Evolutionary conservation across 2,888 invertebrate genomes (phyloP), one percentile per base, ranked within the genome.

Genomic region (Temnothorax unifasciatus): DNA sequence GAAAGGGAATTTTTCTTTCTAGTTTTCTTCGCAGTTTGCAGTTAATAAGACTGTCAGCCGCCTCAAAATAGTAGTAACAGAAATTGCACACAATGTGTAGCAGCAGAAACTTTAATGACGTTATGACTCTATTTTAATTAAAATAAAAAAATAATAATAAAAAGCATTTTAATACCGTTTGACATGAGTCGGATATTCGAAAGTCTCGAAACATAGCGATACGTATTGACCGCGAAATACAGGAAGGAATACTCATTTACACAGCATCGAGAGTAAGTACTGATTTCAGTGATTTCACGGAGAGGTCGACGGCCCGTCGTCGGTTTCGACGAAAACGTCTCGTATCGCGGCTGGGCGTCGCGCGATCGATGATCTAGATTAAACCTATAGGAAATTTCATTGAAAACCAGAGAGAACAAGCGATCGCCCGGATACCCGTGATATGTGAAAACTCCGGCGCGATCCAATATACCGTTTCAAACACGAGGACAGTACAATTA

Each of bases 401-500:
- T 34, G 34, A 13, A 79, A 71, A 79, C 18, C 71, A 34, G 18
- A 79, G 57, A 57, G 71, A 69, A 79, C 38, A 47, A 57, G 44
- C 34, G 25, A 57, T 29, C 41, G 41, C 9, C n/a, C 54, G 71
- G 47, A 34, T 71, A 47, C 21, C 21, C 34, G 34, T 71, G 79
- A 79, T 59, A 79, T 59, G 79, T 59, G 79, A 79, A 79, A 79
- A 79, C 71, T 79, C 34, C 18, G 47, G 47, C 8, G 34, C 59
- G 59, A 79, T 79, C 71, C 71, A 79, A 61, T 79, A 79, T 69
- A 79, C 29, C 57, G 59, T 38, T 59, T 71, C 79, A 71, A 57
- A 69, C 79, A 54, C 59, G 47, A 59, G 34, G 69, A 71, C 59
- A 79, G 41, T 79, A 79, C 79, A 71, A 71, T 79, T 79, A 79